Base-by-base conservation (phyloP, 2,888 invertebrate genomes). In the Harpagoxenus sublaevis region DNA sequence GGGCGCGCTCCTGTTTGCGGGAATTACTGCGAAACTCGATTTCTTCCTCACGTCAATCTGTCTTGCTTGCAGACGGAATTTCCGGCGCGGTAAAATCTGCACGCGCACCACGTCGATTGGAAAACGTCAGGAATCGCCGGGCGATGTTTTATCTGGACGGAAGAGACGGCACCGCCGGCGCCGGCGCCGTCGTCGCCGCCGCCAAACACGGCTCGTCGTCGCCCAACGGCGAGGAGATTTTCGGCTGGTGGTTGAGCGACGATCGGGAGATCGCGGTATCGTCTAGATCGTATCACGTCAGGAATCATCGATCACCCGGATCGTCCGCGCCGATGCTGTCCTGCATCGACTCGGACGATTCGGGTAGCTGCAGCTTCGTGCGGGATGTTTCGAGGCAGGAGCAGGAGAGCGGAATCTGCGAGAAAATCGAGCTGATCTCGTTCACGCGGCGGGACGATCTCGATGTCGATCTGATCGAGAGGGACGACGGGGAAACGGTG, bases 231-330 rank as follows among this genome's bases (percentile, higher is more conserved):
- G 89, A 88, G 55, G 92, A 94, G 71, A 93, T 93, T 39, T 94
- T 94, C 53, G 94, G 94, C 18, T 94, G 94, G 94, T 93, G 94
- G 92, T 86, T 94, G 84, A 89, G 89, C 55, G 89, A 88, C 55
- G 89, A 88, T 42, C 84, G 86, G 3, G 86, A 89, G 77, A 77
- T 79, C 15, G 1, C 35, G 12, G 57, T 68, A 31, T 77, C 78
- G 15, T 60, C 87, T 3, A 55, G 9, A 31, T 74, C 77, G 42
- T 57, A 10, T 31, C 57, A 48, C 15, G 77, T 78, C 39, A 82
- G 53, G 28, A 88, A 86, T 48, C 84, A 77, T 55, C 88, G 79
- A 42, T 91, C 90, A 31, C 86, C 85, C 60, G 92, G 91, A 5
- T 90, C 90, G 9, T 3, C 18, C 18, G 51, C 51, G 18, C 90